Evolutionary conservation across 2,888 invertebrate genomes (phyloP), one percentile per base, ranked within the genome.

Genomic region (Rhingia rostrata): DNA sequence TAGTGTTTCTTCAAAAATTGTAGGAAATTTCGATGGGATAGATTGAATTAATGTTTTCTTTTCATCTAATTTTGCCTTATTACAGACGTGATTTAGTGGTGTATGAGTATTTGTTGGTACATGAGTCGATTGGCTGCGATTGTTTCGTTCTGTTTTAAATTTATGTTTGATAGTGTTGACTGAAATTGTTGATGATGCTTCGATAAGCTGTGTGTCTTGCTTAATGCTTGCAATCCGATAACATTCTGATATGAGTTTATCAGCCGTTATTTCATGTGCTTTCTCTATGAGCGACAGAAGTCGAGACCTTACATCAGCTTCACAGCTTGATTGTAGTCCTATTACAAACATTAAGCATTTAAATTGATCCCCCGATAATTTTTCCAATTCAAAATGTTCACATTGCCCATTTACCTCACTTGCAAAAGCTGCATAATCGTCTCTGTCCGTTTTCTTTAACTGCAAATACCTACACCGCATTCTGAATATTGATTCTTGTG

Each of bases 391-490:
- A 58, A 56, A 58, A 30, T 58, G 22, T 56, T 69, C 33, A 47
- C 39, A 56, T 39, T 66, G 51, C 64, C 12, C 39, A 9, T 61
- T 64, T 1, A 64, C 51, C 35, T 56, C 33, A 41, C 49, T 39
- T 43, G 61, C 49, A 7, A 60, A 85, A 45, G 67, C 39, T 4
- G 79, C 61, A 6, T 80, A 86, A 30, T 86, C 80, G 14, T 54
- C 73, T 22, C 53, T 14, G 32, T 70, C 12, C 0, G 54, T 60
- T 64, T 87, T 86, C 54, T 66, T 63, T 33, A 70, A 3, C 49
- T 86, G 72, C 32, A 87, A 67, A 49, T 83, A 87, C 7, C 83
- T 66, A 37, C 63, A 86, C 7, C 82, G 49, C 7, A 69, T 53
- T 35, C 84, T 73, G 22, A 86, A 86, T 6, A 77, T 56, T 4